These are phyloP conservation scores for Eurytemora carolleeae DNA, from an alignment of 1,140 invertebrate genomes.

Conservation along the genomic window DNA sequence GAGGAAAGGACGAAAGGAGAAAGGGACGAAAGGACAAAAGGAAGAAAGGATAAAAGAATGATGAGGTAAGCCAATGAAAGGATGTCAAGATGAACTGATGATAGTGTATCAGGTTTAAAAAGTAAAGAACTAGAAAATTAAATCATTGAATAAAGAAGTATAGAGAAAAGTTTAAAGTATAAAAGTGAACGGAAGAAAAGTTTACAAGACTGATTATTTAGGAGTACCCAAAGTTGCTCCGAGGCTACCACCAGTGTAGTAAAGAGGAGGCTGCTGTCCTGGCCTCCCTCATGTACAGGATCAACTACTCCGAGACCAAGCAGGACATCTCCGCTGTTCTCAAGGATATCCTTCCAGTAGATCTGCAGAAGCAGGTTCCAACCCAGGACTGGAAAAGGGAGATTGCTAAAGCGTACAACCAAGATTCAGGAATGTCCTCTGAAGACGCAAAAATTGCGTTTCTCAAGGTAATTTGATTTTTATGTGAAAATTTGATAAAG, in stretches of 20 bases:
- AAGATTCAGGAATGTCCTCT: slow-evolving; percentile 73
- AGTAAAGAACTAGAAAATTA: too few relatives aligned
- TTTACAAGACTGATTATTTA: background rate
- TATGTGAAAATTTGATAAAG: too few relatives aligned
- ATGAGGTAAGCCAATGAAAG: too few relatives aligned
- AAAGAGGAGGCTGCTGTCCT: slow-evolving; percentile 80
- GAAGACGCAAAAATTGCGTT: slow-evolving; percentile 96
- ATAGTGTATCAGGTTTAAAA: too few relatives aligned
- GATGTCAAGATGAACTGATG: too few relatives aligned
- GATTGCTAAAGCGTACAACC: slow-evolving; percentile 76
- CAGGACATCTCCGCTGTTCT: slow-evolving; percentile 78
- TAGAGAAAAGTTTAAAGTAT: too few relatives aligned
- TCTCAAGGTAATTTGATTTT: slow-evolving; percentile 45
- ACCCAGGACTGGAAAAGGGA: slow-evolving; percentile 87
- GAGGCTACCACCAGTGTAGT: slow-evolving; percentile 70
- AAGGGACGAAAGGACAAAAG: too few relatives aligned
- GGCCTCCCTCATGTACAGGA: slow-evolving; percentile 82
- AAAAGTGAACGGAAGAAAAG: too few relatives aligned
- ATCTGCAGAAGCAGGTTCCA: slow-evolving; percentile 75
- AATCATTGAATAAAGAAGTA: too few relatives aligned
- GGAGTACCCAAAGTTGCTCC: slow-evolving; percentile 83
- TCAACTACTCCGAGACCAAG: slow-evolving; percentile 89
- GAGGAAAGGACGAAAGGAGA: too few relatives aligned
- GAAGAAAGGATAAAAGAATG: too few relatives aligned
- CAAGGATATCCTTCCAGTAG: slow-evolving; percentile 73